Evolutionary conservation across 2,113 vertebrate species (phyloP), one percentile per base, ranked within the genome.

Genomic region (Machaerirhynchus nigripectus): DNA sequence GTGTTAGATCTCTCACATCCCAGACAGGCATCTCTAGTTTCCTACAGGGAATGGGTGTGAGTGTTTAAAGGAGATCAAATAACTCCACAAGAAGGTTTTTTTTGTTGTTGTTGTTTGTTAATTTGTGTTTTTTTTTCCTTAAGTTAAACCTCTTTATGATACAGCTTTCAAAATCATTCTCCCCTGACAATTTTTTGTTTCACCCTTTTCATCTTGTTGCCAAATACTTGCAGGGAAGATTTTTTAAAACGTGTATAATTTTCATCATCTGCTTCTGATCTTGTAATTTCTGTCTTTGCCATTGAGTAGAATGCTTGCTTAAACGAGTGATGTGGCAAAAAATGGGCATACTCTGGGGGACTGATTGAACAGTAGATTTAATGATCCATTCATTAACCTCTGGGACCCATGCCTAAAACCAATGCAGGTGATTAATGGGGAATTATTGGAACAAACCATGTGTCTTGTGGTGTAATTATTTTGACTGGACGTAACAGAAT

Each of bases 311-410:
- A 89, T 49, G n/a, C 59, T 93, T 86, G 53, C 56, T 90, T 89
- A 84, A 95, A 87, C 92, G 94, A 95, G 90, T 65, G 46, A 63
- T 84, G 90, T 70, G 23, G 63, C 42, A 88, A 93, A 90, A 44
- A 49, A 83, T 60, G 30, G 67, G 50, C 85, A 92, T 92, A n/a
- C 37, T 86, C 85, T 77, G 39, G 53, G 64, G 92, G 61, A 97
- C 24, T 93, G 92, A 96, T 97, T 97, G 87, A 82, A 87, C 65
- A 56, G 85, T 80, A 87, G 86, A 96, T 96, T 95, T 97, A 97
- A 97, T 87, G 95, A 97, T 97, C 88, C 95, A 84, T 97, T 96
- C 87, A 93, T 92, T 96, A 96, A 94, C 94, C 95, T 97, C 82
- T 95, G 96, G 91, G 92, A 97, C 96, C 78, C 94, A 93, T 1